phyloP scores from a whole-genome alignment of 2,888 invertebrate genomes.

The Tortrix viridana region DNA sequence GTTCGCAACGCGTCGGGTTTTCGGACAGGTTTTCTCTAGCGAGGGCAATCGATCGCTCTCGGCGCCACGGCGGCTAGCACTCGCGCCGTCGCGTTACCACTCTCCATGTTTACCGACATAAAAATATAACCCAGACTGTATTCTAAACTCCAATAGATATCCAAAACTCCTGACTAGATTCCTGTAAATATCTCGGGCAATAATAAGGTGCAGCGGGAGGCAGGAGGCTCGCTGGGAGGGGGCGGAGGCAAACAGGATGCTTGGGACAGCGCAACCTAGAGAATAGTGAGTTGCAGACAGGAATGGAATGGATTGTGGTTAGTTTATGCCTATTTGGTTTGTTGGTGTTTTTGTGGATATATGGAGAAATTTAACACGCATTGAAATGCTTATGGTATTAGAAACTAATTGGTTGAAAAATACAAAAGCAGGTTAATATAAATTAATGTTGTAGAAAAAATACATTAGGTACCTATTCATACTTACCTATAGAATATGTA shows the following conservation, averaged over 20 bases:
- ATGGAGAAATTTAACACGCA: too few species aligned
- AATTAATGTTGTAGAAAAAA: too few species aligned
- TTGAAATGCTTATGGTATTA: too few species aligned
- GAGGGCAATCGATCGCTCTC: constrained; percentile 12
- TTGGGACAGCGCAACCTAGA: constrained; percentile 31
- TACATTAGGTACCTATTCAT: too few species aligned
- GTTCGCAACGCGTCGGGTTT: not conserved
- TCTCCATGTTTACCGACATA: not conserved
- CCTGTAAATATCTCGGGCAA: not conserved
- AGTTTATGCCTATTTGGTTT: constrained; percentile 1
- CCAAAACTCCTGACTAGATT: too few species aligned
- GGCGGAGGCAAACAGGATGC: constrained; percentile 36
- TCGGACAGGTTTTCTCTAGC: not conserved
- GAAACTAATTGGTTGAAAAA: too few species aligned
- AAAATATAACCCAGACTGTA: too few species aligned
- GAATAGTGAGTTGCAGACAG: constrained; percentile 33
- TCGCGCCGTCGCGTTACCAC: constrained; percentile 9
- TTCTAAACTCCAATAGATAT: too few species aligned
- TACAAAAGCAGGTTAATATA: too few species aligned
- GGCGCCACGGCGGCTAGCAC: constrained; percentile 9
- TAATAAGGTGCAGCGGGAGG: constrained; percentile 12
- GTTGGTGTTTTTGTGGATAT: not conserved
- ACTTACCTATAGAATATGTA: too few species aligned
- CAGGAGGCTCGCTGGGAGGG: constrained; percentile 22
- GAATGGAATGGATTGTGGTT: not conserved